phyloP scores from a whole-genome alignment of 2,797 vertebrate species.

The Lemur catta region DNA sequence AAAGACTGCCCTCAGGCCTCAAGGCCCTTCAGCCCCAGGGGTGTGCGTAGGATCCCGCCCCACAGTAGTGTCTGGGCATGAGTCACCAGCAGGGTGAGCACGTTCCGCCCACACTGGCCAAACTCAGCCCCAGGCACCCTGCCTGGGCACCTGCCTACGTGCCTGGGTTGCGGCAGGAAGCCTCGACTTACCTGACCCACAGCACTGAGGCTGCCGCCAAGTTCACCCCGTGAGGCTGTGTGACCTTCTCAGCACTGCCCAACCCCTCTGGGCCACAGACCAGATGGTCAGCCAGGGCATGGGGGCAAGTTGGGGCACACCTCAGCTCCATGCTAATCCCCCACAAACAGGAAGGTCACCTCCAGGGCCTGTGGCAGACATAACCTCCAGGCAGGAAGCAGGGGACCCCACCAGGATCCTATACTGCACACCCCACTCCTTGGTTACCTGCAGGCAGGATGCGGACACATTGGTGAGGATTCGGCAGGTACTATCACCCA shows the following conservation, averaged over 20 bases:
- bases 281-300: neutral
- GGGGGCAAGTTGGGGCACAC: neutral
- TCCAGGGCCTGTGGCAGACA: fast-evolving
- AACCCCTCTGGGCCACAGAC: neutral
- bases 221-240: no score
- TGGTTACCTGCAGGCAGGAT: neutral
- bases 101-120: neutral
- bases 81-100: neutral
- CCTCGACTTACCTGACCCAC: neutral
- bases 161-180: neutral
- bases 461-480: neutral
- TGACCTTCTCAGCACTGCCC: neutral
- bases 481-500: neutral
- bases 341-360: neutral
- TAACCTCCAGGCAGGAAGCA: neutral
- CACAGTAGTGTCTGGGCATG: neutral
- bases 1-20: neutral
- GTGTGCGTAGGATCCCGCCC: neutral
- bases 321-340: neutral
- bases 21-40: no score
- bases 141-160: fast-evolving
- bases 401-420: neutral
- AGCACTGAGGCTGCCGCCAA: neutral
- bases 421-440: no score
- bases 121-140: neutral